A percentile compares a stretch with the other conserved stretches of the same genome.
phyloP scores from a whole-genome alignment of 1,140 invertebrate genomes.

The Leptopilina boulardi region DNA sequence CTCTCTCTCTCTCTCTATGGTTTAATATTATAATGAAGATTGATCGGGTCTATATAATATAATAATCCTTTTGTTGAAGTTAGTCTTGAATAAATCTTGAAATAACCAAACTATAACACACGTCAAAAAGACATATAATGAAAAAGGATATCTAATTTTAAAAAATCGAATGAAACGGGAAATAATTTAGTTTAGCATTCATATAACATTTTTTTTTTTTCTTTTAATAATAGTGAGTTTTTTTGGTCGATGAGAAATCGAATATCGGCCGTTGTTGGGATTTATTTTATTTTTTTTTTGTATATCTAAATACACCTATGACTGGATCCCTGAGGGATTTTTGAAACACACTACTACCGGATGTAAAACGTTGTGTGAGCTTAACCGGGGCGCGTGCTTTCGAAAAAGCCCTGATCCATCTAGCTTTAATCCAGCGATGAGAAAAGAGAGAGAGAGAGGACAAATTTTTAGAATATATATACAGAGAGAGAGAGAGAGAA shows the following conservation, averaged over 20 bases:
- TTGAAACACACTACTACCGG: constrained; percentile 40
- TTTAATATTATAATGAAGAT: constrained; percentile 26
- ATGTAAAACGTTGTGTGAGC: constrained; percentile 49
- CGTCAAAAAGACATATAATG: no score
- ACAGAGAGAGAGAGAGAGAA: not conserved
- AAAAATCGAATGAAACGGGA: no score
- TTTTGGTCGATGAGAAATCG: constrained; percentile 2
- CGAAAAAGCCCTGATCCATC: constrained; percentile 56
- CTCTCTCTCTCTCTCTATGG: no score
- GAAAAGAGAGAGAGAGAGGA: constrained; percentile 31
- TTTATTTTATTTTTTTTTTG: constrained; percentile 1
- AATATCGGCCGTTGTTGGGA: not conserved
- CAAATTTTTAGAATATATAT: no score
- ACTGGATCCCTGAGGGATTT: constrained; percentile 42
- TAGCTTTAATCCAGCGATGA: constrained; percentile 55
- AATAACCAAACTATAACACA: not conserved
- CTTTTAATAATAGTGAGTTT: no score
- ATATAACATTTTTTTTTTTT: not conserved
- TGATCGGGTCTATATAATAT: not conserved
- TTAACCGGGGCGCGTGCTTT: constrained; percentile 45
- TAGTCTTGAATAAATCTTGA: constrained; percentile 21
- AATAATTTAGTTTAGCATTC: no score
- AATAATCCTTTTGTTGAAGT: constrained; percentile 26
- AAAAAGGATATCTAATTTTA: no score
- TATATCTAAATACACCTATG: constrained; percentile 13